phyloP scores from a whole-genome alignment of 2,113 vertebrate species.

The Sula dactylatra region DNA sequence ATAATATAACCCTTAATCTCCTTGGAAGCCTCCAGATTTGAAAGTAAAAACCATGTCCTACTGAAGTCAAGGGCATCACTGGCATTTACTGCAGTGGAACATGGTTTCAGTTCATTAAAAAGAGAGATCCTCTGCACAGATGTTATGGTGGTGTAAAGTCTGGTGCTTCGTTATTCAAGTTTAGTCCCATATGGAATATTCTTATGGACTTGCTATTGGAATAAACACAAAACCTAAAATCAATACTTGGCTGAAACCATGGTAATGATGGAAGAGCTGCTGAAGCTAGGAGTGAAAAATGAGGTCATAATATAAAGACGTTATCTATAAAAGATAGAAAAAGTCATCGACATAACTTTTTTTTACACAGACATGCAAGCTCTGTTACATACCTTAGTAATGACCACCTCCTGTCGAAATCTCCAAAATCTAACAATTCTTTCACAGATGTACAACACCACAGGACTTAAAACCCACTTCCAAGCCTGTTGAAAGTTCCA shows the following conservation, averaged over 20 bases:
- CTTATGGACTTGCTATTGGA: neutral
- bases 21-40: neutral
- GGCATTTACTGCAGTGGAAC: neutral
- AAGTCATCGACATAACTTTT: neutral
- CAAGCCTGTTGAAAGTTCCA: slow-evolving; percentile 71
- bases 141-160: neutral
- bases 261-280: slow-evolving; percentile 33
- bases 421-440: slow-evolving; percentile 75
- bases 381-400: slow-evolving; percentile 75
- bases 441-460: slow-evolving; percentile 74
- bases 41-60: neutral
- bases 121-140: neutral
- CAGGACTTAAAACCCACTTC: slow-evolving; percentile 79
- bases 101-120: neutral
- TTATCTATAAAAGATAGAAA: slow-evolving; percentile 52
- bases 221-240: neutral
- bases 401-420: slow-evolving; percentile 74
- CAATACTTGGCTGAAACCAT: neutral
- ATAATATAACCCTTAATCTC: neutral
- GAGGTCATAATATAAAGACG: slow-evolving; percentile 2
- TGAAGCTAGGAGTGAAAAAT: slow-evolving; percentile 48
- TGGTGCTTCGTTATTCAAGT: neutral
- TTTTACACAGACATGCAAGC: slow-evolving; percentile 6
- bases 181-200: neutral
- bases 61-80: neutral